Conservation (phyloP, 2,888 invertebrate genomes). For the Coelinius sp. region DNA sequence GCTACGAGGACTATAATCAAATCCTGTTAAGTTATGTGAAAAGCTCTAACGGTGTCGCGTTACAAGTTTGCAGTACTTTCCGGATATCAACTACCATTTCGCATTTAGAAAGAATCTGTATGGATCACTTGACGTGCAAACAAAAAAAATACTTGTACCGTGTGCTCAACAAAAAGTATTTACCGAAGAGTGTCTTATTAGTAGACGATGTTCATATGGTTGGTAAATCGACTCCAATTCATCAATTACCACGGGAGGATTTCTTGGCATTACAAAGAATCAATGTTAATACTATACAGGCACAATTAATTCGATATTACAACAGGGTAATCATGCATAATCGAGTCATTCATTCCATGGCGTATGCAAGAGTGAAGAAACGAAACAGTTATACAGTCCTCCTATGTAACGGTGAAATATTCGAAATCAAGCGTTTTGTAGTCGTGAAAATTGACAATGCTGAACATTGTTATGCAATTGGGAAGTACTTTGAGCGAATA, state of each 20-base stretch:
- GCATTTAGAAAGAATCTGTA: neutral
- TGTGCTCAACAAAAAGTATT: neutral
- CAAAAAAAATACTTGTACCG: neutral
- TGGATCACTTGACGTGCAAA: neutral
- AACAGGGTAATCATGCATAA: neutral
- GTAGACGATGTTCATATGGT: neutral
- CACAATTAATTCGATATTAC: neutral
- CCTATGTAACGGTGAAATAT: slow-evolving; percentile 17
- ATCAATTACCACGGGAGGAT: neutral
- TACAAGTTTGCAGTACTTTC: slow-evolving; percentile 10
- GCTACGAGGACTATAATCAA: slow-evolving; percentile 40
- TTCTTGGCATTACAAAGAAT: slow-evolving; percentile 1
- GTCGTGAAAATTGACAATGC: neutral
- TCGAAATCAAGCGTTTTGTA: slow-evolving; percentile 18
- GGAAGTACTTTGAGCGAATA: slow-evolving; percentile 12
- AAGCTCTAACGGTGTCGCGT: slow-evolving; percentile 1
- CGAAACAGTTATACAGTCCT: slow-evolving; percentile 20
- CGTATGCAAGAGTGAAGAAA: slow-evolving; percentile 22
- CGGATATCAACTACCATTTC: slow-evolving; percentile 3
- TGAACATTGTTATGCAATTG: slow-evolving; percentile 16
- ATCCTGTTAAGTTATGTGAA: neutral
- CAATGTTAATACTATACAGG: neutral
- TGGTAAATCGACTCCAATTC: neutral
- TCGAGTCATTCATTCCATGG: slow-evolving; percentile 4
- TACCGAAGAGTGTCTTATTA: neutral